These are phyloP conservation scores for Emydocephalus ijimae DNA, from an alignment of 2,113 vertebrate species.

Conservation along the genomic window DNA sequence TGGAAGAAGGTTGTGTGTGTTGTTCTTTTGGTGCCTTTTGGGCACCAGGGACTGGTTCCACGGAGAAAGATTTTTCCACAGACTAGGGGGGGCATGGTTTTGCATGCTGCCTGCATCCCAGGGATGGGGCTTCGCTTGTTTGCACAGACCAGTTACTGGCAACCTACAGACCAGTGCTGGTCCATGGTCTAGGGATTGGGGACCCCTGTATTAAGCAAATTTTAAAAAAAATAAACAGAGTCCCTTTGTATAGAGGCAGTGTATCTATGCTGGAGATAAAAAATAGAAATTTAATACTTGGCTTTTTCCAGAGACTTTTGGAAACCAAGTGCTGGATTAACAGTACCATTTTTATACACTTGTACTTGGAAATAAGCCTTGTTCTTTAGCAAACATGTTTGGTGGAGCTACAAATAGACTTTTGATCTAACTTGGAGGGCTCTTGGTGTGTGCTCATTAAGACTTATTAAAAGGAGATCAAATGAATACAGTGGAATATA, in stretches of 20 bases:
- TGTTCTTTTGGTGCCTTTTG: background rate
- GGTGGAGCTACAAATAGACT: background rate
- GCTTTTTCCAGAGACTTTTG: background rate
- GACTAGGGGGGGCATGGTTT: no score
- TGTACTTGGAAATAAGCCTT: background rate
- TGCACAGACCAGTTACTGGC: no score
- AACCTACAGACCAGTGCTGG: no score
- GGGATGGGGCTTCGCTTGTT: no score
- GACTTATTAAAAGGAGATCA: background rate
- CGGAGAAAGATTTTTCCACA: no score
- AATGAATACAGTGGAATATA: background rate
- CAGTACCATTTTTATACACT: background rate
- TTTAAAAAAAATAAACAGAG: background rate
- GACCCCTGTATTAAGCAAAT: background rate
- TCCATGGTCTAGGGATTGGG: no score
- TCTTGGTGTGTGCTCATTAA: background rate
- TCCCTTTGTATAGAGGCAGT: background rate
- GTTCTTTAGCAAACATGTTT: background rate
- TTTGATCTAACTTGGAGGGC: background rate
- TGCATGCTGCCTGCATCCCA: no score
- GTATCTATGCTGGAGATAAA: background rate
- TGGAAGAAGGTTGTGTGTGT: background rate
- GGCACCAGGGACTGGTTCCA: no score
- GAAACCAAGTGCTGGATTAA: background rate
- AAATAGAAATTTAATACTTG: background rate